These are phyloP conservation scores for Apamea sordens DNA, from an alignment of 2,888 invertebrate species.

Conservation along the genomic window DNA sequence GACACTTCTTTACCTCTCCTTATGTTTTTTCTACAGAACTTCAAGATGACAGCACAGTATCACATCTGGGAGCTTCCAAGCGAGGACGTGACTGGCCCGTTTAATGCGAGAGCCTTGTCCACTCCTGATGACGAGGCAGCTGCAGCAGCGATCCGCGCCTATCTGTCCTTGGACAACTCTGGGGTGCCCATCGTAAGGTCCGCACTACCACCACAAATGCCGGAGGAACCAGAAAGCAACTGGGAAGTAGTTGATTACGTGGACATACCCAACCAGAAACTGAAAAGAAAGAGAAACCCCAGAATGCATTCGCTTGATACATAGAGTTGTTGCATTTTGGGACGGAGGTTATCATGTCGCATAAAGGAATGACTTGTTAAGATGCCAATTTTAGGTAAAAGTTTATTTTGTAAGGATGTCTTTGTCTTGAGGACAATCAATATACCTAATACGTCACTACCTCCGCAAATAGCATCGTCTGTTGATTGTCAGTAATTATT, in stretches of 20 bases:
- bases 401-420: slow-evolving; percentile 19
- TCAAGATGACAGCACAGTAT: slow-evolving; percentile 90
- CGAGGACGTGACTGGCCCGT: slow-evolving; percentile 91
- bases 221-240: slow-evolving; percentile 89
- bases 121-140: slow-evolving; percentile 88
- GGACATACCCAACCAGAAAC: slow-evolving; percentile 84
- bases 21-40: slow-evolving; percentile 83
- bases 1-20: background rate
- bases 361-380: slow-evolving; percentile 9
- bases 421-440: slow-evolving; percentile 33
- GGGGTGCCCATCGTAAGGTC: slow-evolving; percentile 91
- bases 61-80: slow-evolving; percentile 87
- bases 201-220: slow-evolving; percentile 87
- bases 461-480: slow-evolving; percentile 25
- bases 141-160: slow-evolving; percentile 89
- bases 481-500: slow-evolving; percentile 17
- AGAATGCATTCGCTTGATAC: slow-evolving; percentile 25
- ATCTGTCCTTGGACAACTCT: slow-evolving; percentile 90
- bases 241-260: slow-evolving; percentile 93
- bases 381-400: slow-evolving; percentile 19
- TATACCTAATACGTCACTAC: slow-evolving; percentile 21
- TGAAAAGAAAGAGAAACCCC: slow-evolving; percentile 46
- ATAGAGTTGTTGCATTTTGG: slow-evolving; percentile 18
- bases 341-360: background rate
- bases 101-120: slow-evolving; percentile 90